Conservation (phyloP, 2,113 vertebrate species). For the Dicrurus megarhynchus region DNA sequence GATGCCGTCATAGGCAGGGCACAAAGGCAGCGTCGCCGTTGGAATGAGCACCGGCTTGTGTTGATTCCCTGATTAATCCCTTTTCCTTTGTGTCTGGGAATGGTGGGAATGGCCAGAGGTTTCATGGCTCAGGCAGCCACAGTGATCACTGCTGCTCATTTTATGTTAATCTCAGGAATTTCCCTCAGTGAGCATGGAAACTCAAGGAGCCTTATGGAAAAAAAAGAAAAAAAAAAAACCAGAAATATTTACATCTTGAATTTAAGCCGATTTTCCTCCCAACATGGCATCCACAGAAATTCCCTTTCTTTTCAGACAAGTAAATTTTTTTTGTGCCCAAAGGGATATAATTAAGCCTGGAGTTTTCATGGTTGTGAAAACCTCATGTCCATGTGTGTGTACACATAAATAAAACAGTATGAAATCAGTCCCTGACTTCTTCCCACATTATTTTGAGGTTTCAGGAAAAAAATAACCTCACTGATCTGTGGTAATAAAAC, state of each 20-base stretch:
- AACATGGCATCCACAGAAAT: neutral
- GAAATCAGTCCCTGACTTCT: neutral
- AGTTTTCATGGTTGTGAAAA: neutral
- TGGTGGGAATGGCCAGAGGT: neutral
- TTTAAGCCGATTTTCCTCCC: neutral
- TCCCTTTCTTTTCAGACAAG: neutral
- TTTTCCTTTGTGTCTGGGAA: neutral
- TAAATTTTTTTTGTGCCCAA: neutral
- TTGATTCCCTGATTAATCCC: neutral
- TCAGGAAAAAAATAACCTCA: neutral
- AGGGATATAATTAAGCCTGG: neutral
- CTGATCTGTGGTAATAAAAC: neutral
- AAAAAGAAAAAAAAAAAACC: neutral
- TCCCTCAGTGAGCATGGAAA: neutral
- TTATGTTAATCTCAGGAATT: neutral
- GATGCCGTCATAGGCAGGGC: neutral
- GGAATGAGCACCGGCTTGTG: neutral
- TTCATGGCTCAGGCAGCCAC: neutral
- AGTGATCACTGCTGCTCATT: neutral
- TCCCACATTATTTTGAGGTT: neutral
- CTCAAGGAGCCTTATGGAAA: neutral
- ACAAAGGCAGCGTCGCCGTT: neutral
- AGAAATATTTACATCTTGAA: neutral
- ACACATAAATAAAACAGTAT: neutral
- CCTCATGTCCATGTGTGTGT: accelerated